phyloP scores from a whole-genome alignment of 1,140 invertebrate genomes.

The Aleiodes sp. region DNA sequence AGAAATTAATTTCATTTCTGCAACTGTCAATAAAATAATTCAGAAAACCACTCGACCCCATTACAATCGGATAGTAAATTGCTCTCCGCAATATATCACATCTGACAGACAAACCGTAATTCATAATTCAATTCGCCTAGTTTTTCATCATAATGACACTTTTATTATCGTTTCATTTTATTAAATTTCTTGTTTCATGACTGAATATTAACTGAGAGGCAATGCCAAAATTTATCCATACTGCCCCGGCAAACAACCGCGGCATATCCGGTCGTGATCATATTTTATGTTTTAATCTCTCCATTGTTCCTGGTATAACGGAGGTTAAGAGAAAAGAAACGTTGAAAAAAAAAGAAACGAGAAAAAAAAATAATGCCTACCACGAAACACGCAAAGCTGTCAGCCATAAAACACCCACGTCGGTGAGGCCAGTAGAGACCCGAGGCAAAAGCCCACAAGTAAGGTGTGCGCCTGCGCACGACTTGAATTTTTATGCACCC shows the following conservation, averaged over 20 bases:
- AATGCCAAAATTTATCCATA: slow-evolving; percentile 28
- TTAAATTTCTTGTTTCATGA: slow-evolving; percentile 7
- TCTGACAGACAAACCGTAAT: no score
- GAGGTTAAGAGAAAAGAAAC: slow-evolving; percentile 63
- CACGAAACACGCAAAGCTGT: slow-evolving; percentile 64
- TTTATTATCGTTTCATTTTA: background rate
- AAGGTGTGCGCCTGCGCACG: slow-evolving; percentile 50
- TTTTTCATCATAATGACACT: no score
- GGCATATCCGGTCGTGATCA: slow-evolving; percentile 52
- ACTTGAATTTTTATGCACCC: slow-evolving; percentile 63
- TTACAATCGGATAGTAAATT: no score
- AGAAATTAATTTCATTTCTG: no score
- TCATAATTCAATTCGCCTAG: no score
- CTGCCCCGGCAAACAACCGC: slow-evolving; percentile 38
- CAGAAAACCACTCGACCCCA: no score
- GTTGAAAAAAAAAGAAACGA: slow-evolving; percentile 41
- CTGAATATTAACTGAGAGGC: background rate
- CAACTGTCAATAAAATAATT: no score
- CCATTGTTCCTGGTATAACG: slow-evolving; percentile 66
- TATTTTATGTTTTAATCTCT: slow-evolving; percentile 67
- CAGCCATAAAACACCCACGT: slow-evolving; percentile 62
- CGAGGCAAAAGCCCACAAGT: slow-evolving; percentile 11
- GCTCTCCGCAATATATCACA: no score
- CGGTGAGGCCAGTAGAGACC: slow-evolving; percentile 15
- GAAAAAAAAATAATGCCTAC: slow-evolving; percentile 58